Percentiles rank a stretch among this genome's conserved stretches.
phyloP scores from a whole-genome alignment of 2,113 vertebrate genomes.

The Donacobius atricapilla region DNA sequence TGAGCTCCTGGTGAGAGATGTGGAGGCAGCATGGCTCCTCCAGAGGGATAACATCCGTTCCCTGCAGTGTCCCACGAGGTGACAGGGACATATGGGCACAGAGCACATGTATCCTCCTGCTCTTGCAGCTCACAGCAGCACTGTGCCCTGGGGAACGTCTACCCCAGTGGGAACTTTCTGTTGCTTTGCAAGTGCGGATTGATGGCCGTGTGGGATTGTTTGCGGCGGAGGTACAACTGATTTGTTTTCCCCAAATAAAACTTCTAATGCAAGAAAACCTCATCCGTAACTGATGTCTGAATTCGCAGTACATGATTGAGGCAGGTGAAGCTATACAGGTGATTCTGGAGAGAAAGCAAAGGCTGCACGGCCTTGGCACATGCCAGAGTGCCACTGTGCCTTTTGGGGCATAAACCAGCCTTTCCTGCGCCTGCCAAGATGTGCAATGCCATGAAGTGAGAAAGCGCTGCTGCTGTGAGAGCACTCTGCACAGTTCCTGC shows the following conservation, averaged over 20 bases:
- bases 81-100: not conserved
- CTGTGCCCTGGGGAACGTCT: not conserved
- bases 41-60: not conserved
- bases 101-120: not conserved
- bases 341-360: conserved; percentile 2
- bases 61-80: not conserved
- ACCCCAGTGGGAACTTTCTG: not conserved
- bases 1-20: not conserved
- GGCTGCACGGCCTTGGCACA: not conserved
- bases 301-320: not conserved
- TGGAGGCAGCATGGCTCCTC: not conserved
- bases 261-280: not conserved
- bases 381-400: not conserved
- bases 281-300: not conserved
- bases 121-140: not conserved
- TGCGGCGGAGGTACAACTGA: not conserved
- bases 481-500: not conserved
- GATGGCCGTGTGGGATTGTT: not conserved
- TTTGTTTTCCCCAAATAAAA: not conserved
- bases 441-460: not conserved
- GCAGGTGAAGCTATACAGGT: not conserved
- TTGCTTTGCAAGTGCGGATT: not conserved
- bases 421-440: not conserved
- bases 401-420: not conserved
- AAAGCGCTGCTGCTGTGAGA: not conserved